Evolutionary conservation across 2,888 invertebrate genomes (phyloP).

Genomic region (Xestia c-nigrum): DNA sequence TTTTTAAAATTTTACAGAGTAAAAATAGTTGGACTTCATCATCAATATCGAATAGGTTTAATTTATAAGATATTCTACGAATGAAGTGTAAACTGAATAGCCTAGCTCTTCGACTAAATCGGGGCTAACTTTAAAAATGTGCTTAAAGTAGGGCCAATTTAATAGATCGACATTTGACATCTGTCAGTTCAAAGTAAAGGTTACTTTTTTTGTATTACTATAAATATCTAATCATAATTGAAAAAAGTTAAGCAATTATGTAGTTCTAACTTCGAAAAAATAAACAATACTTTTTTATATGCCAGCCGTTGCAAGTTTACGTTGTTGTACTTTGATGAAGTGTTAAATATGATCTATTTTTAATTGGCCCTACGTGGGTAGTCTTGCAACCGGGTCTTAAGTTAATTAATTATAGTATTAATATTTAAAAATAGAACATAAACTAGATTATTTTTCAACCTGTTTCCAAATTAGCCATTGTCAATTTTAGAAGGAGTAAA

Average conservation of each 20-base stretch:
- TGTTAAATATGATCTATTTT: too few species aligned
- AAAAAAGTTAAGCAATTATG: too few species aligned
- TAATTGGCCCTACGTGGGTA: too few species aligned
- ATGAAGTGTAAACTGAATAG: background rate
- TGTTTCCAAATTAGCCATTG: background rate
- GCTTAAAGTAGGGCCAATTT: too few species aligned
- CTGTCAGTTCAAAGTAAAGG: too few species aligned
- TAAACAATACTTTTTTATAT: too few species aligned
- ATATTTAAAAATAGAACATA: background rate
- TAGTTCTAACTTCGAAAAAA: too few species aligned
- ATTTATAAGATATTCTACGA: background rate
- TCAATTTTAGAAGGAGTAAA: background rate
- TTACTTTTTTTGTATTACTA: too few species aligned
- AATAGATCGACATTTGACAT: too few species aligned
- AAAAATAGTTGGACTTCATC: background rate
- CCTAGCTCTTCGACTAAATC: slow-evolving; percentile 5
- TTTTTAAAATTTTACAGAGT: background rate
- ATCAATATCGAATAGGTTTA: background rate
- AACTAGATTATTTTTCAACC: background rate
- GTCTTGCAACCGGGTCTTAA: background rate
- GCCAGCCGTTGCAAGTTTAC: too few species aligned
- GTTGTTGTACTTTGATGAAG: too few species aligned
- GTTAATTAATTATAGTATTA: background rate
- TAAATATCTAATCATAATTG: too few species aligned
- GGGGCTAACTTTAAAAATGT: background rate